These are phyloP conservation scores for Suillia variegata DNA, from an alignment of 2,888 invertebrate genomes.

Conservation along the genomic window DNA sequence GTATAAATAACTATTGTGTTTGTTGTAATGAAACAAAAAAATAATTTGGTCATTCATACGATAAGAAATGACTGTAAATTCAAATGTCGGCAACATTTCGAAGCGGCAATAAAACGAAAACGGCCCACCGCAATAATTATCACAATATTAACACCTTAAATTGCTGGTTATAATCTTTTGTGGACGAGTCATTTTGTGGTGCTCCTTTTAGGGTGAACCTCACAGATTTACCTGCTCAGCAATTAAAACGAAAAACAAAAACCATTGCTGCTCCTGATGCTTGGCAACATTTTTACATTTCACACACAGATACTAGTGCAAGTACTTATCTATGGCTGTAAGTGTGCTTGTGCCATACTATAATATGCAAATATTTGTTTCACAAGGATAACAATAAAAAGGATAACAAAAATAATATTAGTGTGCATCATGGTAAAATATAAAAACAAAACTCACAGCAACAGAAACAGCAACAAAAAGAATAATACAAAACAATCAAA, in stretches of 20 bases:
- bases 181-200: neutral
- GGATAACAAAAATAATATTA: too few relatives aligned
- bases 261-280: too few relatives aligned
- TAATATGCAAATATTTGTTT: slow-evolving; percentile 1
- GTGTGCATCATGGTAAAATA: too few relatives aligned
- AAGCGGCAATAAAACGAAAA: neutral
- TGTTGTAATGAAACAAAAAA: too few relatives aligned
- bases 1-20: too few relatives aligned
- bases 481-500: slow-evolving; percentile 1
- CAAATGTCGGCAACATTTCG: too few relatives aligned
- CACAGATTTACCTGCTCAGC: neutral
- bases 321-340: too few relatives aligned
- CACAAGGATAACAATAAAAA: slow-evolving; percentile 37
- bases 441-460: slow-evolving; percentile 44
- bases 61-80: too few relatives aligned
- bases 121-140: slow-evolving; percentile 31
- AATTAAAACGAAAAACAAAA: neutral
- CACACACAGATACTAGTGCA: neutral
- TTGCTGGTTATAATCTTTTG: slow-evolving; percentile 12
- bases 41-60: too few relatives aligned
- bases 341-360: too few relatives aligned
- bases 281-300: neutral
- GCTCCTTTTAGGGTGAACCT: too few relatives aligned
- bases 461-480: slow-evolving; percentile 20
- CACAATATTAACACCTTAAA: slow-evolving; percentile 33